Base-by-base conservation (phyloP, 1,140 invertebrate genomes). In the Anoplolepis gracilipes region DNA sequence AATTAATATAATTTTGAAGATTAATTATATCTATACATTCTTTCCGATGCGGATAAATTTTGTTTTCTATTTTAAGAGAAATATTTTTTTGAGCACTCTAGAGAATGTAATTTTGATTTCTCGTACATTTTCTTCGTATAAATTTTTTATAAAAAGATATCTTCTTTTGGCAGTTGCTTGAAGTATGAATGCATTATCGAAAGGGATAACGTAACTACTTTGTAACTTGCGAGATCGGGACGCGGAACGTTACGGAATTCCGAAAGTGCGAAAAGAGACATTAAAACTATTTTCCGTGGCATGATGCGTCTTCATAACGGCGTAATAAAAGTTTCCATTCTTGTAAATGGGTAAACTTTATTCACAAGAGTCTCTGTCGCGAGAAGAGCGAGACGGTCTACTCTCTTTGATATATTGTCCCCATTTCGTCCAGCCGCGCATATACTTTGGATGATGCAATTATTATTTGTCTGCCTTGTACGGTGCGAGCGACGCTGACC, bases 301-400 rank as follows among this genome's bases (percentile, higher is more conserved):
- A 61, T 57, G 79, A 87, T 67, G 69, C 76, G 62, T 89, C 79
- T 72, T 85, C 76, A 22, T 89, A 87, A 90, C 85, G 53, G 75
- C 49, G 85, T 69, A 73, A 89, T 90, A 90, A 90, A 90, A 90
- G 76, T 90, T 90, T 36, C 78, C 33, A 39, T 76, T 75, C 78
- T 76, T 62, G 59, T 82, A 86, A 90, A 90, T 79, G 89, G 78
- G 61, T 46, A 84, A 90, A 90, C 86, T 90, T 90, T 88, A 62
- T 73, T 33, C 72, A 13, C 39, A 46, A 46, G 61, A 87, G 36
- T 85, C 59, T 53, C 28, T 19, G 36, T 36, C 36, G 25, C 4
- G 33, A 59, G 42, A 42, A 57, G n/a, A 53, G 46, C 69, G 69
- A 8, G 46, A 28, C 36, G 46, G 53, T 6, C 72, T 73, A 25